Conservation (phyloP, 2,797 vertebrate species). For the Chloroceryle inda region DNA sequence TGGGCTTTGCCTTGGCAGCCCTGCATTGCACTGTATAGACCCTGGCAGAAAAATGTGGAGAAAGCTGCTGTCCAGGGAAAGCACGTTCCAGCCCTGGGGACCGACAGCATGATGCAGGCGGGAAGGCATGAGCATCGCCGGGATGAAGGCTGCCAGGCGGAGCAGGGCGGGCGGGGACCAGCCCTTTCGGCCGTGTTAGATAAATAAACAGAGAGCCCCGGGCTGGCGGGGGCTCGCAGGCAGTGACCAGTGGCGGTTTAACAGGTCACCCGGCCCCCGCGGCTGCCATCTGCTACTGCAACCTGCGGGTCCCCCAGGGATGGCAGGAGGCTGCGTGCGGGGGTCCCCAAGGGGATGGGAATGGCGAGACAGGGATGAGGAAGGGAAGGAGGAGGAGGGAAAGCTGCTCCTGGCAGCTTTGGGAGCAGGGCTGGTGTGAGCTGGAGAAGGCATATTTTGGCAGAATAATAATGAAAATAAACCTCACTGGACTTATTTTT, state of each 20-base stretch:
- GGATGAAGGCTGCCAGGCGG: slow-evolving; percentile 20
- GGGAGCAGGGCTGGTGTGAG: background rate
- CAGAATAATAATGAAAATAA: slow-evolving; percentile 38
- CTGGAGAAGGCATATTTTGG: slow-evolving; percentile 1
- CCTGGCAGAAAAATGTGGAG: fast-evolving
- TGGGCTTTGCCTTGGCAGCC: background rate
- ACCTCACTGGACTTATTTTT: slow-evolving; percentile 43
- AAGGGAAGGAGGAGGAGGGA: background rate
- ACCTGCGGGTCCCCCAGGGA: background rate
- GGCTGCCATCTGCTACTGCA: slow-evolving; percentile 68
- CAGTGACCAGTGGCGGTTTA: background rate
- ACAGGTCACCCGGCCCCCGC: background rate
- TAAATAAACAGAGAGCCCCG: slow-evolving; percentile 9
- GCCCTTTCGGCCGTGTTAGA: background rate
- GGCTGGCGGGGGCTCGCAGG: background rate
- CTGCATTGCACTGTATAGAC: background rate
- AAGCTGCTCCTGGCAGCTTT: background rate
- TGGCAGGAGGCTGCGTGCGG: fast-evolving
- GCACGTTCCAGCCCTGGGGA: background rate
- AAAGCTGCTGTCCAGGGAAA: background rate
- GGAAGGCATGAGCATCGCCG: background rate
- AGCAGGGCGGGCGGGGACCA: background rate
- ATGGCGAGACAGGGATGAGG: background rate
- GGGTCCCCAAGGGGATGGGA: background rate
- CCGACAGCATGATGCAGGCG: background rate